phyloP scores from a whole-genome alignment of 2,113 vertebrate species.

The Lipophrys pholis region DNA sequence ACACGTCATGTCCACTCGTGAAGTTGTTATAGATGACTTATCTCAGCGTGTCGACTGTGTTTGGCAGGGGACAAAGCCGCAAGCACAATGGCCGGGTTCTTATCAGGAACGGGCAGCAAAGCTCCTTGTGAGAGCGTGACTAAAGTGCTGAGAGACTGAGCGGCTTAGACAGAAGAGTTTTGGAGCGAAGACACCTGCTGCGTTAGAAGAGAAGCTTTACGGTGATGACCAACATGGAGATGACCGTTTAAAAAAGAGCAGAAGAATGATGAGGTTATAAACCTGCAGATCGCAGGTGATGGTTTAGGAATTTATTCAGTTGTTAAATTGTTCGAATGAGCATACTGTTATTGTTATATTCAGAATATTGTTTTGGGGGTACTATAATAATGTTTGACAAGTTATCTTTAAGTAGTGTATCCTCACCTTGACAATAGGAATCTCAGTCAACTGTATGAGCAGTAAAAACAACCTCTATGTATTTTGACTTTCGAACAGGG shows the following conservation, averaged over 20 bases:
- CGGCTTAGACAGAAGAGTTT: slow-evolving; percentile 64
- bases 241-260: neutral
- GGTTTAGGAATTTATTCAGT: too few relatives aligned
- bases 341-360: too few relatives aligned
- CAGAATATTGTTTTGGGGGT: too few relatives aligned
- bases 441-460: too few relatives aligned
- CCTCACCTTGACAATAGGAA: too few relatives aligned
- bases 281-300: neutral
- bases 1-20: slow-evolving; percentile 50
- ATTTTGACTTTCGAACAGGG: too few relatives aligned
- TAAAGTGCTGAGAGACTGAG: slow-evolving; percentile 74
- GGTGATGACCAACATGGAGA: slow-evolving; percentile 20
- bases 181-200: slow-evolving; percentile 76
- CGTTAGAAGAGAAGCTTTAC: slow-evolving; percentile 27
- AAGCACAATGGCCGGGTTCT: slow-evolving; percentile 55
- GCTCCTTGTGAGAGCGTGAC: slow-evolving; percentile 72
- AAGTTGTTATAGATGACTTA: slow-evolving; percentile 68
- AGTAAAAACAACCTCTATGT: too few relatives aligned
- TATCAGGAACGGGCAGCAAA: slow-evolving; percentile 61
- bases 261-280: slow-evolving; percentile 6
- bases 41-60: slow-evolving; percentile 45
- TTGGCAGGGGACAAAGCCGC: slow-evolving; percentile 45
- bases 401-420: too few relatives aligned
- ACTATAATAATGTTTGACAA: too few relatives aligned
- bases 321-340: too few relatives aligned